Evolutionary conservation across 2,888 invertebrate species (phyloP), one percentile per base, ranked within the genome.

Genomic region (Nematopogon swammerdamellus): DNA sequence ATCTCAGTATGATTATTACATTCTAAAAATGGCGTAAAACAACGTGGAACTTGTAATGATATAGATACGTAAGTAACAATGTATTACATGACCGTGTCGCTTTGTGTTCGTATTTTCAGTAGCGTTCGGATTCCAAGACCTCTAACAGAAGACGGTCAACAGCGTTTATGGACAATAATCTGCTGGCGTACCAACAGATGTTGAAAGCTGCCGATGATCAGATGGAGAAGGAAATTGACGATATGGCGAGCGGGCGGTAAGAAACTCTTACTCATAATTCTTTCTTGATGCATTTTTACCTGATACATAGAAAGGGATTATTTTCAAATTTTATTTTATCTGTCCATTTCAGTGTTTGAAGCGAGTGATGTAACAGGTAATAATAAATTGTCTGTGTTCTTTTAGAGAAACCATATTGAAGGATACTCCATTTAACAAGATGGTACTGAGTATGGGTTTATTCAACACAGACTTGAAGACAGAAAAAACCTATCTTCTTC

Each of bases 191-290:
- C 60, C 82, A 85, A 56, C 81, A 86, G 61, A 84, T 85, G 80
- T 65, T 86, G 49, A 83, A 82, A 60, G 80, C 82, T n/a, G 88
- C 89, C 6, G 79, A 92, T 62, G 82, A 85, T 8, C 88, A 89
- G 62, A 91, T 94, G 89, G 85, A 87, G 48, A 82, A 86, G 30
- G 89, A 90, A 56, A 88, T 94, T 55, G 87, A 91, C 57, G 85
- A 87, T 57, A 91, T 94, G 88, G 88, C 90, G n/a, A 84, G 91
- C 54, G 89, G 90, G 52, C 90, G 90, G 76, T 79, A 62, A 56
- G 72, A 65, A 45, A 48, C 17, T 30, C n/a, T 48, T 20, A 29
- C 29, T n/a, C n/a, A n/a, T n/a, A n/a, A 47, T 19, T 51, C 45
- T 48, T 18, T 30, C 3, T 18, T 30, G 29, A 16, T 8, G 44